Evolutionary conservation across 2,113 vertebrate genomes (phyloP), one percentile per base, ranked within the genome.

Genomic region (Eubucco bourcierii): DNA sequence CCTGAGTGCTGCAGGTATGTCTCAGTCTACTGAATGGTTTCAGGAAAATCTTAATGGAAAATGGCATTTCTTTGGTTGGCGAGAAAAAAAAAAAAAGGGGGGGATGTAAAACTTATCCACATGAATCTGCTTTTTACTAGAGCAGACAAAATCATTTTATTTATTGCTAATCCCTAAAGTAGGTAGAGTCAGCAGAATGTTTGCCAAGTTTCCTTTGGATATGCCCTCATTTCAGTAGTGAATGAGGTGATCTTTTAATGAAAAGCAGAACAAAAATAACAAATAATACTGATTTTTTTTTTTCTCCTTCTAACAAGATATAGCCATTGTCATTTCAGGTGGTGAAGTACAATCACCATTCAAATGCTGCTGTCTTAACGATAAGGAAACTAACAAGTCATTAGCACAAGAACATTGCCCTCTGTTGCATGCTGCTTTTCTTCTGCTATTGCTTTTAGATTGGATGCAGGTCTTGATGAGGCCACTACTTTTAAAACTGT

Each of bases 371-470:
- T 52, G 7, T 4, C 15, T 56, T 74, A 37, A n/a, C 1, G 18
- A 15, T 27, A 31, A 74, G 31, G 31, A 64, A 82, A 11, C 59
- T 59, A 66, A 47, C 23, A 6, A 67, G 67, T 47, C 60, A 58
- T 94, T 47, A 89, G 75, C 56, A 85, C 67, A 92, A 75, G 84
- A 83, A 77, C 53, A 89, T 71, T 94, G 89, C 89, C 90, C 88
- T 89, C 92, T 94, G 11, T 87, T 80, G 95, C 67, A 87, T 55
- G 76, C 27, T 79, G 61, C 21, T 88, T 67, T 56, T 63, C 39
- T 77, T 63, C 72, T 83, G 50, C 75, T 33, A 0, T 52, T 61
- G 66, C 71, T 65, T 76, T 39, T 79, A 60, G 31, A 41, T 7
- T 28, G 65, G 58, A 41, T 41, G 72, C 31, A 34, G 25, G 11